A percentile compares a stretch with the other conserved stretches of the same genome.
Conservation (phyloP, 2,797 vertebrate genomes). For the Chaunax sp. region DNA sequence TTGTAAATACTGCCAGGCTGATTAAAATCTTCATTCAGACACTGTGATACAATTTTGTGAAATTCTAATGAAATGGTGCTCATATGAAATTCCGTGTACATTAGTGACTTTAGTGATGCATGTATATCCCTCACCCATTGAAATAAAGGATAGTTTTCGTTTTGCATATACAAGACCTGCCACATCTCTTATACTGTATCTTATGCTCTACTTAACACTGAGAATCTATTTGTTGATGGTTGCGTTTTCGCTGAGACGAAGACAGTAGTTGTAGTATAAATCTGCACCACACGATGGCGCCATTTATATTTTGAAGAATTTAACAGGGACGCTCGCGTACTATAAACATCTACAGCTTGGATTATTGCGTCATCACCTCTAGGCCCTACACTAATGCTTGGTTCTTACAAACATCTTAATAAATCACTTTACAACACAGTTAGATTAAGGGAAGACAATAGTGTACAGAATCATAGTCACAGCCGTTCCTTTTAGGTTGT, state of each 20-base stretch:
- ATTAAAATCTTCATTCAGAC: slow-evolving; percentile 62
- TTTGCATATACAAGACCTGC: slow-evolving; percentile 31
- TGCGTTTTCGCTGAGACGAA: background rate
- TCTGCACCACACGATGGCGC: slow-evolving; percentile 65
- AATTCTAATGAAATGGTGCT: slow-evolving; percentile 68
- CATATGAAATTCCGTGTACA: slow-evolving; percentile 53
- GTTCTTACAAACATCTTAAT: background rate
- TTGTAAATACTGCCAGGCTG: slow-evolving; percentile 52
- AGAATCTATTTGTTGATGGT: background rate
- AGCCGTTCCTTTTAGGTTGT: no score
- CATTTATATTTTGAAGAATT: slow-evolving; percentile 17
- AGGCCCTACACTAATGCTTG: background rate
- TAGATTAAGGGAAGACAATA: no score
- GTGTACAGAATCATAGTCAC: no score
- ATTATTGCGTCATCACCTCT: background rate
- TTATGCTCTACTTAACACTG: background rate
- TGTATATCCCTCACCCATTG: slow-evolving; percentile 36
- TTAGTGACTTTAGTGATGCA: slow-evolving; percentile 48
- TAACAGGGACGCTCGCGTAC: background rate
- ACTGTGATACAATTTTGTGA: slow-evolving; percentile 57
- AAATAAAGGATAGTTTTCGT: slow-evolving; percentile 64
- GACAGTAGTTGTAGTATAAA: background rate
- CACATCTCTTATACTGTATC: background rate
- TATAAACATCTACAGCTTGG: background rate
- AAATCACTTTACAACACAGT: background rate